Percentiles rank a stretch among this genome's conserved stretches.
Conservation (phyloP, 92 coral and sea anemone genomes). For the Zoanthus sociatus region DNA sequence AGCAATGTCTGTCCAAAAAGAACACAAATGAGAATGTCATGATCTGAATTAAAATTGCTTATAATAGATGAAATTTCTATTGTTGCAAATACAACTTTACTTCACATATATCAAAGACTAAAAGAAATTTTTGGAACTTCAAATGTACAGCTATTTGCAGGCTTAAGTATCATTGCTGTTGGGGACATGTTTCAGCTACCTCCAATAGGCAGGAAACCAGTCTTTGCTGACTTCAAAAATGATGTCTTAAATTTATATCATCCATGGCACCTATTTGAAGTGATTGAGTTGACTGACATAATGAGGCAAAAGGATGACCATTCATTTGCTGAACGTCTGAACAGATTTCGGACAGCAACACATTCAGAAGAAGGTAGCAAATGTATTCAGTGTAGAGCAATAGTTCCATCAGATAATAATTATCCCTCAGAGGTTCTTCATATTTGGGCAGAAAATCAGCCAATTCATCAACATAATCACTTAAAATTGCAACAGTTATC, state of each 20-base stretch:
- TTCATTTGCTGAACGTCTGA: constrained; percentile 54
- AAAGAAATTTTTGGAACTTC: constrained; percentile 54
- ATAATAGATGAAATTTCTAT: too few relatives aligned
- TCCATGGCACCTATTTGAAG: constrained; percentile 71
- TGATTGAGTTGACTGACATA: too few relatives aligned
- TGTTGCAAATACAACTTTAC: too few relatives aligned
- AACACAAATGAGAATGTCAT: constrained; percentile 47
- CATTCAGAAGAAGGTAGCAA: constrained; percentile 64
- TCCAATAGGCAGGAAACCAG: too few relatives aligned
- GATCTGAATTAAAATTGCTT: constrained; percentile 54
- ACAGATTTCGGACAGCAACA: constrained; percentile 68
- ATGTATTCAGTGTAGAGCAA: constrained; percentile 21
- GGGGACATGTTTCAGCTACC: constrained; percentile 72
- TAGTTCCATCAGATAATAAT: constrained; percentile 13
- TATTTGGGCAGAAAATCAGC: too few relatives aligned
- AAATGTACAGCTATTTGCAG: constrained; percentile 58
- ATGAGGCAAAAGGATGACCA: constrained; percentile 72
- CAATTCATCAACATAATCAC: constrained; percentile 57
- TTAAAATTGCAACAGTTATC: constrained; percentile 20
- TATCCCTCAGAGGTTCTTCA: constrained; percentile 60
- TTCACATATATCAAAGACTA: too few relatives aligned
- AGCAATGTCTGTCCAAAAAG: constrained; percentile 71
- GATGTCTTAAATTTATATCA: too few relatives aligned
- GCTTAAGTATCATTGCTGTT: too few relatives aligned
- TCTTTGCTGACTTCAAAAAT: too few relatives aligned